phyloP scores from a whole-genome alignment of 1,140 invertebrate species.

The Hestina assimilis region DNA sequence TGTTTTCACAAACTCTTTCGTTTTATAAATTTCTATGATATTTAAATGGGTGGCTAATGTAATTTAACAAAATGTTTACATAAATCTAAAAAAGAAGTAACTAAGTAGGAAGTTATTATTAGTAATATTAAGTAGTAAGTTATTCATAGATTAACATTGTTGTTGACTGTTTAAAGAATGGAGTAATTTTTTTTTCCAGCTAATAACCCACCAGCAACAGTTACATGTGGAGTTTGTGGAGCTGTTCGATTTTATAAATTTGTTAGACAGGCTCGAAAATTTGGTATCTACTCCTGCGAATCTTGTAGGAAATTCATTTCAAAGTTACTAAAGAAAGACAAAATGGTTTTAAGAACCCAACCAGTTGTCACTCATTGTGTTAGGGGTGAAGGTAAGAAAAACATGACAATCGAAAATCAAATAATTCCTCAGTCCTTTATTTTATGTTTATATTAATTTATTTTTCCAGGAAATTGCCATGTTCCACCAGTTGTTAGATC shows the following conservation, averaged over 20 bases:
- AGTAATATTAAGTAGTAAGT: no score
- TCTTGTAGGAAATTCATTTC: slow-evolving; percentile 92
- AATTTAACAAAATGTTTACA: background rate
- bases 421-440: background rate
- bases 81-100: no score
- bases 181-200: slow-evolving; percentile 50
- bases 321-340: slow-evolving; percentile 85
- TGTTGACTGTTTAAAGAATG: slow-evolving; percentile 3
- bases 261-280: slow-evolving; percentile 87
- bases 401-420: background rate
- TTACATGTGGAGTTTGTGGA: slow-evolving; percentile 89
- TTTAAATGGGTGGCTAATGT: no score
- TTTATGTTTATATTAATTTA: slow-evolving; percentile 2
- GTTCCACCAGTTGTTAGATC: slow-evolving; percentile 85
- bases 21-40: no score
- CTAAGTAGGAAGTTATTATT: no score
- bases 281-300: slow-evolving; percentile 91
- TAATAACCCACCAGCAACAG: slow-evolving; percentile 80
- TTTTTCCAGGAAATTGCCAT: slow-evolving; percentile 80
- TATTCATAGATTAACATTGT: background rate
- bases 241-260: slow-evolving; percentile 87
- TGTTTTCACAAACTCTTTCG: no score
- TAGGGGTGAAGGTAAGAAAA: slow-evolving; percentile 81
- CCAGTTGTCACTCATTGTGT: slow-evolving; percentile 82
- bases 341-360: slow-evolving; percentile 78